phyloP scores from a whole-genome alignment of 92 coral and sea anemone species.

The Isaurus tuberculatus region DNA sequence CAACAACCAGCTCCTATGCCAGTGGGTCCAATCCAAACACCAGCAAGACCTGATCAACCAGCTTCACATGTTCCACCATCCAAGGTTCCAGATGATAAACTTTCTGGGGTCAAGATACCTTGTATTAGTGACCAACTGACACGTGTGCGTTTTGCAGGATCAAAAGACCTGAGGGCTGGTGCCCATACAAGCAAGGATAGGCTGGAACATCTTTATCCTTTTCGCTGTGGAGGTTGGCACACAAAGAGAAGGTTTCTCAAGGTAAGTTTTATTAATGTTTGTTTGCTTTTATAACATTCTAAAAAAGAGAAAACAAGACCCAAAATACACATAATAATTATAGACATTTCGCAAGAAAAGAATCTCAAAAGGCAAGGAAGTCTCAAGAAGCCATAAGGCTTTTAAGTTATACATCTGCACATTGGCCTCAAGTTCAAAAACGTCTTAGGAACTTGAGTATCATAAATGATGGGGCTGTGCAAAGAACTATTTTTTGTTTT shows the following conservation, averaged over 20 bases:
- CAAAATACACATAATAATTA: too few relatives aligned
- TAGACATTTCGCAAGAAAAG: too few relatives aligned
- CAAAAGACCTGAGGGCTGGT: slow-evolving; percentile 54
- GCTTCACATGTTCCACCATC: slow-evolving; percentile 61
- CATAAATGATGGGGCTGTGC: too few relatives aligned
- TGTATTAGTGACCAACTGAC: slow-evolving; percentile 55
- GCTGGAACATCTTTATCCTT: slow-evolving; percentile 46
- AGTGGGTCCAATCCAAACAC: slow-evolving; percentile 26
- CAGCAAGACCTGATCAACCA: too few relatives aligned
- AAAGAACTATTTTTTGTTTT: too few relatives aligned
- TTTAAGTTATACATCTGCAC: too few relatives aligned
- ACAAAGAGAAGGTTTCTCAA: slow-evolving; percentile 54
- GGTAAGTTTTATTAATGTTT: slow-evolving; percentile 12
- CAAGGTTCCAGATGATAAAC: slow-evolving; percentile 45
- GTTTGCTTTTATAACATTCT: too few relatives aligned
- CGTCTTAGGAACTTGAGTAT: too few relatives aligned
- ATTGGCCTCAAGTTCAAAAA: too few relatives aligned
- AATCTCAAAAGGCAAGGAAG: too few relatives aligned
- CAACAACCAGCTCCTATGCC: slow-evolving; percentile 4
- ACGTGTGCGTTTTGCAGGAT: slow-evolving; percentile 43
- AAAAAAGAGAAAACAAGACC: too few relatives aligned
- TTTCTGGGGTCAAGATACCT: slow-evolving; percentile 53
- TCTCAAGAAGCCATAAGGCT: too few relatives aligned
- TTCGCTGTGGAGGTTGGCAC: slow-evolving; percentile 44
- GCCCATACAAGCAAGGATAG: slow-evolving; percentile 38